Evolutionary conservation across 92 coral and sea anemone species (phyloP), one percentile per base, ranked within the genome.

Genomic region (Epizoanthus illoricatus): DNA sequence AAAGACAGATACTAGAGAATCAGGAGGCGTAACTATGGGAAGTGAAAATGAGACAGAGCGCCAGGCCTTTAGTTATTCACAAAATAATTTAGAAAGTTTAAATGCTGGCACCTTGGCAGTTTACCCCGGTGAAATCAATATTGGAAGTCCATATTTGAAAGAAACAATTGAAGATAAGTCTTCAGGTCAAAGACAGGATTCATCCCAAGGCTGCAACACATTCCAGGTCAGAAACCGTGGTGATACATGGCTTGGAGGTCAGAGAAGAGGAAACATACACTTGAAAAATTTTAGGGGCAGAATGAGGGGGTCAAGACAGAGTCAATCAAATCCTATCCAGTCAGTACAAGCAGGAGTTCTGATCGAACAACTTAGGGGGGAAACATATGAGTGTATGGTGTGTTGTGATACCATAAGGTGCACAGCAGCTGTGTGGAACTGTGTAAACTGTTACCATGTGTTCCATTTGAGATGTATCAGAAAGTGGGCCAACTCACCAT

Each of bases 371-470:
- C 76, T 96, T 41, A 85, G 93, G 59, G 89, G 89, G 85, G 98
- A 93, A 81, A 89, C 86, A 1, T 96, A 96, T 80, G 99, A 96
- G 81, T 96, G 99, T 47, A 96, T 96, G 99, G 98, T 96, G 59
- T 96, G 99, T 65, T 96, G 98, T 90, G 99, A 96, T 73, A 81
- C 79, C 76, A 84, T 96, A 47, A 80, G 88, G 62, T 93, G 94
- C 68, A 81, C 68, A 23, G 95, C 90, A 43, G 84, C 94, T 49
- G 94, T 96, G 58, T 96, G 99, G 99, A 91, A 80, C 74, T 96
- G 99, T 88, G 74, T 84, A 15, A 96, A 88, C 71, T 96, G 99
- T 61, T 91, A 87, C 83, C 98, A 96, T 86, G 89, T 96, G 71
- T 96, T 93, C 65, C 99, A 96, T 80, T 75, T 96, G 83, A 87